These are phyloP conservation scores for Euplagia quadripunctaria DNA, from an alignment of 2,888 invertebrate genomes.

Conservation along the genomic window DNA sequence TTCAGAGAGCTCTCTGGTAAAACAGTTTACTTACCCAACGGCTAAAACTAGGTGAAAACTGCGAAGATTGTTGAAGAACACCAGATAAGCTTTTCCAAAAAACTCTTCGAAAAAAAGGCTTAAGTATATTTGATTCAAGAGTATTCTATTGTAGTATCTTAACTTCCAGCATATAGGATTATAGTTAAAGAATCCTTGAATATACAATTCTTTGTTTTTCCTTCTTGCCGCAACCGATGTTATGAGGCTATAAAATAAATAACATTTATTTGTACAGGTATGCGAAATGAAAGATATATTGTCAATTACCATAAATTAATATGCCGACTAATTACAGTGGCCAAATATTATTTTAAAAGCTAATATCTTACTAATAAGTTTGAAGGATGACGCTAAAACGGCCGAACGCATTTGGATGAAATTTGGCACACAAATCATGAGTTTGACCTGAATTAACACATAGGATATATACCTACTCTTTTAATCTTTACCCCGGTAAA, in stretches of 20 bases:
- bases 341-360: too few relatives aligned
- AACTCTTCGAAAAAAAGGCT: constrained; percentile 3
- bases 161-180: neutral
- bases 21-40: constrained; percentile 14
- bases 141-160: neutral
- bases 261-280: too few relatives aligned
- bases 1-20: neutral
- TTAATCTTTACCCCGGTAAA: too few relatives aligned
- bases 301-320: too few relatives aligned
- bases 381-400: too few relatives aligned
- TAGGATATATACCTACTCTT: too few relatives aligned
- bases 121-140: constrained; percentile 11
- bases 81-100: neutral
- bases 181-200: neutral
- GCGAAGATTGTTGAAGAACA: neutral
- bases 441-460: too few relatives aligned
- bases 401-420: too few relatives aligned
- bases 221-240: neutral
- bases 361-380: too few relatives aligned
- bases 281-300: neutral
- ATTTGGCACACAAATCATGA: too few relatives aligned
- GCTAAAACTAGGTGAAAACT: constrained; percentile 1
- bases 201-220: constrained; percentile 2
- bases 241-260: constrained; percentile 4
- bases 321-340: too few relatives aligned